Percentiles rank a stretch among this genome's conserved stretches.
phyloP scores from a whole-genome alignment of 2,888 invertebrate species.

The Limnephilus rhombicus region DNA sequence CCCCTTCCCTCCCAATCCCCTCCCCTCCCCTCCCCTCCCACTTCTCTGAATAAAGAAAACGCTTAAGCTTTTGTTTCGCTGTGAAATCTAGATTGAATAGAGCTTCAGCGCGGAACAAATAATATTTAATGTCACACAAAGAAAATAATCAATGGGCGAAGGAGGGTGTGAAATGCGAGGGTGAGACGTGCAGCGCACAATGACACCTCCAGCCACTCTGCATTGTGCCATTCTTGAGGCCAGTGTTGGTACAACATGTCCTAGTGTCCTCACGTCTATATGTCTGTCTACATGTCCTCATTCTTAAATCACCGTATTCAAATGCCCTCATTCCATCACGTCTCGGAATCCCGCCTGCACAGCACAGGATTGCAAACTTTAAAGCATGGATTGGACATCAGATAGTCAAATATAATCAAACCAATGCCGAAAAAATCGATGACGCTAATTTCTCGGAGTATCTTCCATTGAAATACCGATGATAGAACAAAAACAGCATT shows the following conservation, averaged over 20 bases:
- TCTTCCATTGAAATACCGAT: no score
- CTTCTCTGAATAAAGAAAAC: constrained; percentile 31
- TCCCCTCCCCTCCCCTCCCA: not conserved
- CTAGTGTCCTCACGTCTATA: not conserved
- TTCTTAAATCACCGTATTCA: not conserved
- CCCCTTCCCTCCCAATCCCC: constrained; percentile 2
- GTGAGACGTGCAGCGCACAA: not conserved
- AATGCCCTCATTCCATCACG: not conserved
- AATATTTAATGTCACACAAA: not conserved
- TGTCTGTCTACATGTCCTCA: no score
- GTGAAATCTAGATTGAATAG: constrained; percentile 4
- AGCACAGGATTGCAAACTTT: not conserved
- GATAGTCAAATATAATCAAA: no score
- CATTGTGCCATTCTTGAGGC: not conserved
- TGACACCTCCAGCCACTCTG: not conserved
- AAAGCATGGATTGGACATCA: no score
- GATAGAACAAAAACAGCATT: no score
- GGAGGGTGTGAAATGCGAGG: not conserved
- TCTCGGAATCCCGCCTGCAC: not conserved
- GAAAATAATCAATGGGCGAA: not conserved
- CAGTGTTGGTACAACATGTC: not conserved
- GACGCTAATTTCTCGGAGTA: no score
- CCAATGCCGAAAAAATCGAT: no score
- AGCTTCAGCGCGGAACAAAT: constrained; percentile 45
- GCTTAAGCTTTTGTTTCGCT: constrained; percentile 16